Conservation (phyloP, 2,888 invertebrate genomes). For the Yponomeuta plumbellus region DNA sequence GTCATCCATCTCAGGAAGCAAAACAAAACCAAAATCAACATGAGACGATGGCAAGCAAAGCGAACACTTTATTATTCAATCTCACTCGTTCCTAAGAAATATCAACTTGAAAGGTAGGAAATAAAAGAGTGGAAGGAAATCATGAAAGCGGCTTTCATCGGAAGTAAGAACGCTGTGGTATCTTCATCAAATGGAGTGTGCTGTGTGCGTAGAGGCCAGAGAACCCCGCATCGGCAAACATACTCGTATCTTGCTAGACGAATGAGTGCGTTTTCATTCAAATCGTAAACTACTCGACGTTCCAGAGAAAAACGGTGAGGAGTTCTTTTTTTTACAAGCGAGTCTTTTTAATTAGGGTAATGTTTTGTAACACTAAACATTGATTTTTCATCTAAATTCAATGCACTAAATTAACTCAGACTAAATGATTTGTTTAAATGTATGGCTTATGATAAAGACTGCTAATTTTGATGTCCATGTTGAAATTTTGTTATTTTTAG, state of each 20-base stretch:
- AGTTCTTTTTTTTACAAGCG: too few species aligned
- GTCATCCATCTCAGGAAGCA: background rate
- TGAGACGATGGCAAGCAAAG: constrained; percentile 27
- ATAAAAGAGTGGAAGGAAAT: constrained; percentile 33
- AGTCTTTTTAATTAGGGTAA: too few species aligned
- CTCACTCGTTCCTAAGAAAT: constrained; percentile 11
- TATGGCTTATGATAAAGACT: too few species aligned
- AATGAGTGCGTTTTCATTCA: constrained; percentile 48
- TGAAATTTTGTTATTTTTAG: too few species aligned
- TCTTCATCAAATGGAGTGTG: constrained; percentile 63
- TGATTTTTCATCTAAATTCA: too few species aligned
- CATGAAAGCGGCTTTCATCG: constrained; percentile 49
- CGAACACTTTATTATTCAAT: constrained; percentile 53
- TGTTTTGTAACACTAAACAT: too few species aligned
- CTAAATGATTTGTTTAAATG: too few species aligned
- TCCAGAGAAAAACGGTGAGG: too few species aligned
- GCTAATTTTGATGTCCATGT: too few species aligned
- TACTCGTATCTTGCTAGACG: constrained; percentile 54
- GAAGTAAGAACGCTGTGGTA: constrained; percentile 47
- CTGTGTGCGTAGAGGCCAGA: constrained; percentile 55
- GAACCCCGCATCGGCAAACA: constrained; percentile 46
- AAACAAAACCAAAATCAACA: constrained; percentile 8
- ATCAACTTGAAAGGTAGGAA: constrained; percentile 21
- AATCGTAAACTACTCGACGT: constrained; percentile 49
- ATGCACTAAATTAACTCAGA: too few species aligned